phyloP scores from a whole-genome alignment of 2,797 vertebrate genomes.

The Rhinatrema bivittatum region DNA sequence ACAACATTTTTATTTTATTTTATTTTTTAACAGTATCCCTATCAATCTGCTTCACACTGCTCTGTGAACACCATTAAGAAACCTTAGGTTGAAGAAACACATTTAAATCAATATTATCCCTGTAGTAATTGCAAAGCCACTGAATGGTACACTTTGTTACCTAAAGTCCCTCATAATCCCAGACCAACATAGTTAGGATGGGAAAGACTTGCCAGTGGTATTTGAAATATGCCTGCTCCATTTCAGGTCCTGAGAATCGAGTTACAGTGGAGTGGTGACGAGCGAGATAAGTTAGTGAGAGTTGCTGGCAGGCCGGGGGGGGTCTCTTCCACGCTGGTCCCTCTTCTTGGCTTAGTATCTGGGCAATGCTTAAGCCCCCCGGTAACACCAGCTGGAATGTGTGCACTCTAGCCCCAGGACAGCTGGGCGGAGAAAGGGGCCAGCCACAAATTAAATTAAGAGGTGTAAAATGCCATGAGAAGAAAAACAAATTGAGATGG shows the following conservation, averaged over 20 bases:
- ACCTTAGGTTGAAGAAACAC: neutral
- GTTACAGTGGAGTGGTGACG: constrained; percentile 46
- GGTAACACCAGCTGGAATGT: constrained; percentile 53
- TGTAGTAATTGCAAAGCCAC: constrained; percentile 15
- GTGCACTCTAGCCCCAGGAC: constrained; percentile 37
- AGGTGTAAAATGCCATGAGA: constrained; percentile 54
- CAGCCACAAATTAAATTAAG: constrained; percentile 72
- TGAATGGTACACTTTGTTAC: constrained; percentile 27
- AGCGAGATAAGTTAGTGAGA: constrained; percentile 34
- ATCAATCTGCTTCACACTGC: neutral
- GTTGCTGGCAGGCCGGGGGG: constrained; percentile 6
- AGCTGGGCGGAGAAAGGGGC: constrained; percentile 47
- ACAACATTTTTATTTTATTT: too few relatives aligned
- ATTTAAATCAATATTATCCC: constrained; percentile 22
- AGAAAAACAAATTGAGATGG: constrained; percentile 66
- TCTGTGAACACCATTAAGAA: constrained; percentile 23
- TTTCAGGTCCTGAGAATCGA: constrained; percentile 42
- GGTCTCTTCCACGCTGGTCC: constrained; percentile 28
- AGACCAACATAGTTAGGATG: constrained; percentile 38
- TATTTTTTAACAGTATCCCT: too few relatives aligned
- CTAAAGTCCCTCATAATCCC: constrained; percentile 22
- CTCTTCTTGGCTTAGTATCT: constrained; percentile 48
- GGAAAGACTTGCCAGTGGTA: constrained; percentile 39
- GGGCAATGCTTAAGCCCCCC: constrained; percentile 34
- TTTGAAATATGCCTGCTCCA: constrained; percentile 43